Evolutionary conservation across 2,888 invertebrate species (phyloP), one percentile per base, ranked within the genome.

Genomic region (Petrophora chlorosata): DNA sequence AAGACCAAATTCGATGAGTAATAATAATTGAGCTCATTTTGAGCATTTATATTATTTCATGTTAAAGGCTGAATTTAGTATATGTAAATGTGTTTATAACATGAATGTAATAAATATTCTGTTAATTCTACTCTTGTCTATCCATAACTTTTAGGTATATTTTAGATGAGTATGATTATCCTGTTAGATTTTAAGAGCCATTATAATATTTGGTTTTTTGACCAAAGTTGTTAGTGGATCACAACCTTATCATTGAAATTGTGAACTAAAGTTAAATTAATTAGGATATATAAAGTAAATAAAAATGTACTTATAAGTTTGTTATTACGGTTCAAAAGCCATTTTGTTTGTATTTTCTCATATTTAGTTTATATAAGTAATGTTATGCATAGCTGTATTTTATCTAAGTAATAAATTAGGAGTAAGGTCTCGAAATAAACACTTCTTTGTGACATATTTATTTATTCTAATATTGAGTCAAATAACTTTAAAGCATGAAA

Each of bases 1-100:
- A 88, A 77, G 55, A 87, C 63, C 0, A 79, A 76, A 57, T 82
- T 84, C 49, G 63, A 71, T 25, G 73, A 80, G 61, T 33, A 59
- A 61, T 10, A 4, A 26, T 14, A 26, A 16, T 26, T 16, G 3
- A 3, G 12, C n/a, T 35, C 5, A n/a, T 7, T 2, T 1, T 9
- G 8, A 22, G 5, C 12, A 3, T 10, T 10, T 28, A 28, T 22
- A 12, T 8, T 1, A 14, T 3, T 12, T 2, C 9, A 16, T 15
- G 3, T 10, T 3, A 32, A 51, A 53, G 42, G 41, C 39, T 54
- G 42, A 52, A 46, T 49, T 51, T 43, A 30, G 16, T 5, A 3
- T 26, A 34, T 26, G 19, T 16, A 39, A 28, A 49, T 4, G 5
- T 19, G 5, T 19, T 19, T 19, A 19, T 19, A 19, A 4, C n/a